A percentile compares a stretch with the other conserved stretches of the same genome.
Conservation (phyloP, 1,140 invertebrate species). For the Drosophila azteca region DNA sequence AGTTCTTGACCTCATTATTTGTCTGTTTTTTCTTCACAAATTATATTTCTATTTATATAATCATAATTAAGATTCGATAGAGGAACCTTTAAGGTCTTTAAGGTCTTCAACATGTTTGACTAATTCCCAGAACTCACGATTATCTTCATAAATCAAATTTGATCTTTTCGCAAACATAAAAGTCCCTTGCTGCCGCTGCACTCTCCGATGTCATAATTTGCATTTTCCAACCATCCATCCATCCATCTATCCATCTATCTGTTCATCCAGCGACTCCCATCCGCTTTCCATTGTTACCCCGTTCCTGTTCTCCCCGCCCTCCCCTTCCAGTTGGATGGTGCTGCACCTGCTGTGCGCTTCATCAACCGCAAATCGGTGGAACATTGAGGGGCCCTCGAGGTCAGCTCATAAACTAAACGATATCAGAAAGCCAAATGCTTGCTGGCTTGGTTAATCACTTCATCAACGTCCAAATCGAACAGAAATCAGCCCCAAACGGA, state of each 20-base stretch:
- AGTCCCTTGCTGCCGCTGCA: background rate
- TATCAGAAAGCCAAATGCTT: conserved; percentile 52
- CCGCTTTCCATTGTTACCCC: background rate
- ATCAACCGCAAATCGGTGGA: conserved; percentile 38
- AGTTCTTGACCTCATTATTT: no score
- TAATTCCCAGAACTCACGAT: conserved; percentile 11
- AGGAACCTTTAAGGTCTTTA: no score
- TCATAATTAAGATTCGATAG: no score
- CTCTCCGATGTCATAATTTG: conserved; percentile 23
- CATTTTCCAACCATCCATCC: conserved; percentile 34
- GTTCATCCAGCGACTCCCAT: no score
- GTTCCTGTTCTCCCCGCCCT: no score
- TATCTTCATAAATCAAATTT: conserved; percentile 18
- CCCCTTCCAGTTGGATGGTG: background rate
- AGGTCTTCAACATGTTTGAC: background rate
- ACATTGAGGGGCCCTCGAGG: conserved; percentile 38
- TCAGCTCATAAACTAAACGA: conserved; percentile 67
- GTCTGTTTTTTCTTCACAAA: no score
- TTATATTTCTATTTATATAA: no score
- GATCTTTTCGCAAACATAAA: conserved; percentile 21
- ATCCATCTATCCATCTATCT: conserved; percentile 4
- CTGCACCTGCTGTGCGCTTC: conserved; percentile 59
- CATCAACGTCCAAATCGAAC: conserved; percentile 68
- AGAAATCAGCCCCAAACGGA: conserved; percentile 46
- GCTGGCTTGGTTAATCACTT: conserved; percentile 70